Conservation (phyloP, 2,797 vertebrate species). For the Ptychobarbus kaznakovi region DNA sequence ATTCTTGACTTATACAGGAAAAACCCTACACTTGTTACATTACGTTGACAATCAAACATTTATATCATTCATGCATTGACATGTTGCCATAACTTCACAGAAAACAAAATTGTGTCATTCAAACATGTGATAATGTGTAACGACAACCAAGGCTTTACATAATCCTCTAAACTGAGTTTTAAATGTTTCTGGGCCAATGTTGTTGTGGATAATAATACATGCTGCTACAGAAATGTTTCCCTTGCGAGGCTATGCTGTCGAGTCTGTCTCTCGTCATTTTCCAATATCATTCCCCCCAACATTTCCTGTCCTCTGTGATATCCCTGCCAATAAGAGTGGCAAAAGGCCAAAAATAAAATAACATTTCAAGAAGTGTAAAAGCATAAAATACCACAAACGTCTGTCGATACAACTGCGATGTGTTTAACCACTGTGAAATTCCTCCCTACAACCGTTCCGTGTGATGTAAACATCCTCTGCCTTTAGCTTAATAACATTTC, state of each 20-base stretch:
- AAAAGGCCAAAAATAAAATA: conserved; percentile 20
- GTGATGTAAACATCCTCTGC: conserved; percentile 70
- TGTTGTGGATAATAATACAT: conserved; percentile 16
- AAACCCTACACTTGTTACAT: background rate
- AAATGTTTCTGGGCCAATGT: background rate
- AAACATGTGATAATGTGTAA: background rate
- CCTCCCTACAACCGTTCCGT: background rate
- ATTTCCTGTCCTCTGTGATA: background rate
- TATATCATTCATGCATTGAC: background rate
- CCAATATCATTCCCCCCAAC: background rate
- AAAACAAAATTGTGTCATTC: background rate
- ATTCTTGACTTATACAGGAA: background rate
- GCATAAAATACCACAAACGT: conserved; percentile 18
- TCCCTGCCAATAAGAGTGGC: conserved; percentile 17
- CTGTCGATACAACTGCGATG: background rate
- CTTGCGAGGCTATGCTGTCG: background rate
- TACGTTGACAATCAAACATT: background rate
- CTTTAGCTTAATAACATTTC: conserved; percentile 96
- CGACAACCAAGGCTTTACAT: background rate
- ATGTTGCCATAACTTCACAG: background rate
- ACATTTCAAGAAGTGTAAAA: background rate
- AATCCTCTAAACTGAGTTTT: background rate
- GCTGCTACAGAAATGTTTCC: conserved; percentile 9
- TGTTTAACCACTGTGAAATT: conserved; percentile 12
- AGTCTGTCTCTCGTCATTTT: conserved; percentile 13